These are phyloP conservation scores for Suillia variegata DNA, from an alignment of 2,888 invertebrate species.

Conservation along the genomic window DNA sequence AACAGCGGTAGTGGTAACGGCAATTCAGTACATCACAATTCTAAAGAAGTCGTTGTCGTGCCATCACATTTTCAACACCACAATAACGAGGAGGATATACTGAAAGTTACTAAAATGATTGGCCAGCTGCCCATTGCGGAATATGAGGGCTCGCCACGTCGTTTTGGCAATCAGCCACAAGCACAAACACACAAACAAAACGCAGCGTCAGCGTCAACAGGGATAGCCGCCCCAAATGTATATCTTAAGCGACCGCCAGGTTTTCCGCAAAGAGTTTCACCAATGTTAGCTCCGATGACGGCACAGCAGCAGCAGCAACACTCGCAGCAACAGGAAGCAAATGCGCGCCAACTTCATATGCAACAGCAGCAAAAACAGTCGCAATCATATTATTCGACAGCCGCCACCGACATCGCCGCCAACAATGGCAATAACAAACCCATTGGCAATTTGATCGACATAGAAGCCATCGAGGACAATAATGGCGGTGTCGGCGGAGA, in stretches of 20 bases:
- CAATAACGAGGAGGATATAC: constrained; percentile 50
- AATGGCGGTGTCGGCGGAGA: not conserved
- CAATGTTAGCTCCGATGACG: constrained; percentile 29
- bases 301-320: constrained; percentile 27
- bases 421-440: constrained; percentile 32
- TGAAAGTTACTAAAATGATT: constrained; percentile 61
- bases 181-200: constrained; percentile 9
- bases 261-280: constrained; percentile 73
- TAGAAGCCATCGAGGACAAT: too few relatives aligned
- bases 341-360: constrained; percentile 28
- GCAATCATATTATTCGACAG: constrained; percentile 9
- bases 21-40: not conserved
- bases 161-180: constrained; percentile 69
- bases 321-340: constrained; percentile 27
- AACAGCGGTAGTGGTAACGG: too few relatives aligned
- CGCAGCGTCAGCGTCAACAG: not conserved
- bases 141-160: constrained; percentile 87
- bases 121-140: constrained; percentile 79
- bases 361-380: constrained; percentile 12
- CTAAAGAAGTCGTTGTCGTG: not conserved
- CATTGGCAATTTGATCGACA: constrained; percentile 51
- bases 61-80: constrained; percentile 10
- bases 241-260: constrained; percentile 79
- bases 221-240: not conserved
- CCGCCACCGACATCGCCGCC: constrained; percentile 9